A percentile compares a stretch with the other conserved stretches of the same genome.
Conservation (phyloP, 2,797 vertebrate genomes). For the Telmatherina bonti region DNA sequence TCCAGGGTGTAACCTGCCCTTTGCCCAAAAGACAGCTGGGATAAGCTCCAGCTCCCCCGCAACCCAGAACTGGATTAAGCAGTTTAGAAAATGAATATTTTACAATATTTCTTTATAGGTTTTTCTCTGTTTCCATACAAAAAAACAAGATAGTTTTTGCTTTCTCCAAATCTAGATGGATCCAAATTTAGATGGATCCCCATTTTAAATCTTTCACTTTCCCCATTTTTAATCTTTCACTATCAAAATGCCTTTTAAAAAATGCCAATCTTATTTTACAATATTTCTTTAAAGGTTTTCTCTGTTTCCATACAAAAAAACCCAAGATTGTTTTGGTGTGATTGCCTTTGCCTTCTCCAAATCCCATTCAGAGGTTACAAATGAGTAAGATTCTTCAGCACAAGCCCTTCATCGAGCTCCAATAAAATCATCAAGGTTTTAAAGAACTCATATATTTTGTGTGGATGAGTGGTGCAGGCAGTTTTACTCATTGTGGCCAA, state of each 20-base stretch:
- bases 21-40: too few relatives aligned
- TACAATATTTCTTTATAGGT: too few relatives aligned
- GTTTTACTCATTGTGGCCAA: slow-evolving; percentile 29
- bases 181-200: too few relatives aligned
- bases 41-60: too few relatives aligned
- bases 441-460: slow-evolving; percentile 31
- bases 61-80: too few relatives aligned
- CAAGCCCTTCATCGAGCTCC: slow-evolving; percentile 29
- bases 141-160: too few relatives aligned
- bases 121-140: too few relatives aligned
- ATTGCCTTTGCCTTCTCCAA: slow-evolving; percentile 12
- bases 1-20: too few relatives aligned
- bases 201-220: too few relatives aligned
- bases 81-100: too few relatives aligned
- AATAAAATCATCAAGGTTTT: slow-evolving; percentile 32
- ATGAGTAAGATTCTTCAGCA: slow-evolving; percentile 36
- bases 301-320: not conserved
- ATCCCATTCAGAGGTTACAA: slow-evolving; percentile 51
- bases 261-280: not conserved
- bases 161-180: too few relatives aligned
- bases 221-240: slow-evolving; percentile 3
- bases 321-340: not conserved
- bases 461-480: slow-evolving; percentile 43
- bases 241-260: not conserved
- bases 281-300: not conserved